These are phyloP conservation scores for Channa maculata DNA, from an alignment of 2,113 vertebrate species.

Conservation along the genomic window DNA sequence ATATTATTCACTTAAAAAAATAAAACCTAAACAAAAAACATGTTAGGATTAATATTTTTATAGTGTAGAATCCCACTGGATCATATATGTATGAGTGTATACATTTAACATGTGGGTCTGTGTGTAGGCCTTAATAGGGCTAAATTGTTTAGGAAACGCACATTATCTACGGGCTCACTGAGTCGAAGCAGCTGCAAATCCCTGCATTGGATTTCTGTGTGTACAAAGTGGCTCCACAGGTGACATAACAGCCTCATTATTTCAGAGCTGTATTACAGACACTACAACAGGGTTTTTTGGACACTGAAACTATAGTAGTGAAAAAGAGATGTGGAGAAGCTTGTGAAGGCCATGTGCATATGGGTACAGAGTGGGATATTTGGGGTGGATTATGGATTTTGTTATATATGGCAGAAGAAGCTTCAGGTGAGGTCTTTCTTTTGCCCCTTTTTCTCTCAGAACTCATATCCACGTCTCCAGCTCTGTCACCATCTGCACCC, in stretches of 20 bases:
- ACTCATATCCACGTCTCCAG: conserved; percentile 66
- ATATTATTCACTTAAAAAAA: too few species aligned
- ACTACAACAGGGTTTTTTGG: conserved; percentile 67
- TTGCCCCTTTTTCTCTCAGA: conserved; percentile 47
- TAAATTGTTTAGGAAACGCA: conserved; percentile 66
- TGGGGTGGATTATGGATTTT: conserved; percentile 13
- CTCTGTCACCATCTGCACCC: conserved; percentile 69
- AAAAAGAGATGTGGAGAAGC: conserved; percentile 73
- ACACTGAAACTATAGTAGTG: conserved; percentile 62
- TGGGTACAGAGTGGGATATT: conserved; percentile 25
- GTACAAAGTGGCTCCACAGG: conserved; percentile 42
- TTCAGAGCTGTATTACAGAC: conserved; percentile 53
- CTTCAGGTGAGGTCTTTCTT: conserved; percentile 43
- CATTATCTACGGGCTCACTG: conserved; percentile 46
- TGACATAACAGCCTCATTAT: conserved; percentile 69
- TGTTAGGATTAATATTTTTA: not conserved
- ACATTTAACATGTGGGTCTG: not conserved
- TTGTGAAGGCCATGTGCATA: conserved; percentile 42
- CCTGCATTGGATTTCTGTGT: conserved; percentile 61
- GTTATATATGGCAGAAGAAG: conserved; percentile 19
- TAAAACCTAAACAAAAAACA: too few species aligned
- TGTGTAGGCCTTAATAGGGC: conserved; percentile 20
- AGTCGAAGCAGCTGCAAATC: conserved; percentile 58
- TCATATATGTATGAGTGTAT: not conserved
- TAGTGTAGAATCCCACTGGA: not conserved